Conservation (phyloP, 2,797 vertebrate genomes). For the Staurois parvus region DNA sequence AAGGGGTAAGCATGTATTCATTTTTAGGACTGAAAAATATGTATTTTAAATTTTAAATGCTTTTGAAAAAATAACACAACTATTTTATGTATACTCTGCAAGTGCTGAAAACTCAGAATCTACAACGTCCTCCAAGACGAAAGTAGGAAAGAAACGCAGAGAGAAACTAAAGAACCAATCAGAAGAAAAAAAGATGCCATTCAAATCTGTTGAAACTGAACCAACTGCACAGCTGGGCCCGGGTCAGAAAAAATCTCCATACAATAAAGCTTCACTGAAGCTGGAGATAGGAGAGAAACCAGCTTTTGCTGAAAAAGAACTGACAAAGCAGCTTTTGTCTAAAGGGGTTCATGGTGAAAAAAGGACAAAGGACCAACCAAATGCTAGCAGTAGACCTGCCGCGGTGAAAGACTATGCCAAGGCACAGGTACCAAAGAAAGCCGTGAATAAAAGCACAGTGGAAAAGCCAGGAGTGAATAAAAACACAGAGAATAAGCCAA, state of each 20-base stretch:
- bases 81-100: constrained; percentile 37
- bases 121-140: constrained; percentile 64
- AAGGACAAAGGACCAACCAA: not conserved
- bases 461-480: not conserved
- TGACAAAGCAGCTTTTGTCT: not conserved
- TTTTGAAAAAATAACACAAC: too few species aligned
- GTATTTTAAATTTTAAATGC: too few species aligned
- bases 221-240: not conserved
- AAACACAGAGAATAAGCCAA: not conserved
- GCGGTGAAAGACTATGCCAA: too few species aligned
- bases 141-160: constrained; percentile 74
- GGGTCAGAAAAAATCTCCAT: not conserved
- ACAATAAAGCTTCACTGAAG: not conserved
- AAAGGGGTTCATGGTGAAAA: not conserved
- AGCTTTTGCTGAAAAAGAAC: not conserved
- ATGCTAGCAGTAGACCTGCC: too few species aligned
- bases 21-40: too few species aligned
- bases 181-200: not conserved
- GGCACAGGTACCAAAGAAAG: too few species aligned
- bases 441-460: too few species aligned
- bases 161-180: constrained; percentile 67
- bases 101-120: constrained; percentile 67
- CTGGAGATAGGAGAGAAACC: not conserved
- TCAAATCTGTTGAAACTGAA: not conserved
- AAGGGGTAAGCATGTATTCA: not conserved